Evolutionary conservation across 2,113 vertebrate genomes (phyloP), one percentile per base, ranked within the genome.

Genomic region (Cranoglanis bouderius): DNA sequence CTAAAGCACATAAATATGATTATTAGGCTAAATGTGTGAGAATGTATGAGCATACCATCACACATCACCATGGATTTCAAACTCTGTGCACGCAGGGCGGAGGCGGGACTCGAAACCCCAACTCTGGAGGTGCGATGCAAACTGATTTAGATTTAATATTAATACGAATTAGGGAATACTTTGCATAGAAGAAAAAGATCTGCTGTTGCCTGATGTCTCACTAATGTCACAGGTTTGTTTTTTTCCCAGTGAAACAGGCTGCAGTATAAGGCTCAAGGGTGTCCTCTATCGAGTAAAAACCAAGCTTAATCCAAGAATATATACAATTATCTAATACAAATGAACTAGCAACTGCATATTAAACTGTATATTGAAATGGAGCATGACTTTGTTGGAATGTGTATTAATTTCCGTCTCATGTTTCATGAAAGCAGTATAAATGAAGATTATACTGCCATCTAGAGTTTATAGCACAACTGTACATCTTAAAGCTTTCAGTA

Each of bases 361-460:
- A 49, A 49, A 49, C 26, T 16, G 4, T 16, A n/a, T 77, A n/a
- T n/a, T 29, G 29, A 78, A 49, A 29, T 78, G 26, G 1, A 49
- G 43, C 21, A 49, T n/a, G 49, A 6, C 12, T 49, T 46, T 78
- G 21, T 26, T 5, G 21, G 38, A 43, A 43, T 12, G 72, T 75
- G 32, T 72, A 38, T 38, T 72, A 8, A 70, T 72, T 38, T 67
- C 29, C 4, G 4, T 3, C 5, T 32, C 29, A 67, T n/a, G 10
- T 5, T 4, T 24, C 12, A 10, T 21, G 35, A n/a, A 59, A 18
- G 32, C 18, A 74, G 35, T 55, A 19, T 26, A 57, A 49, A 65
- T 74, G 6, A 43, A 77, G 53, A 55, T 43, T 24, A 49, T 49
- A 77, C 74, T 86, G 85, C 74, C 85, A 86, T 86, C 85, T 78